These are phyloP conservation scores for Mus musculus DNA, from an alignment of 2,113 vertebrate genomes.

Conservation along the genomic window DNA sequence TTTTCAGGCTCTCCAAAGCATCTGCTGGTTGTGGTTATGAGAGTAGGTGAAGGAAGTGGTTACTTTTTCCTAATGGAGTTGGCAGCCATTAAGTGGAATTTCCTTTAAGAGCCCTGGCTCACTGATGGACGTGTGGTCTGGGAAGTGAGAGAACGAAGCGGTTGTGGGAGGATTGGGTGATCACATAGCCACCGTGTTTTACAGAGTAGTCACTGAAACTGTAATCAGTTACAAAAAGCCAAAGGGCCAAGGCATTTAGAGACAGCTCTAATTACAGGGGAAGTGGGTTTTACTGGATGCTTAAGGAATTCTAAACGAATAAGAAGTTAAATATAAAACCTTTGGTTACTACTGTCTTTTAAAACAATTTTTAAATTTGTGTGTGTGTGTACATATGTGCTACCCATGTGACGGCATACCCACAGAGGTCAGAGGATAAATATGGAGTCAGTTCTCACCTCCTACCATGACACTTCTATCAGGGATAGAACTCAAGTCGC, in stretches of 20 bases:
- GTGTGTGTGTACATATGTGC: too few species aligned
- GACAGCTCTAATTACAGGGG: neutral
- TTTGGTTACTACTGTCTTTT: neutral
- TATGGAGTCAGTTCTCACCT: neutral
- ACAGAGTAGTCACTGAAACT: neutral
- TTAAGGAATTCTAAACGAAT: neutral
- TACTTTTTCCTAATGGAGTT: neutral
- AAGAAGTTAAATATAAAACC: neutral
- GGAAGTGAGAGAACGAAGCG: neutral
- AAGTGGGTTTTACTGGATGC: neutral
- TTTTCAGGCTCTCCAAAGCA: neutral
- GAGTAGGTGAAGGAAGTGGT: neutral
- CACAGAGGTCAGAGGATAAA: neutral
- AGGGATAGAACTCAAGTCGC: neutral
- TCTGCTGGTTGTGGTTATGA: neutral
- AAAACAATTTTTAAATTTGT: neutral
- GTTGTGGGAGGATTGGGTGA: neutral
- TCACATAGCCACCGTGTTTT: neutral
- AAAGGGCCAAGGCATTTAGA: neutral
- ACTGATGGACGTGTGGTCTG: neutral
- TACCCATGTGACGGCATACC: neutral
- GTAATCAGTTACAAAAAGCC: neutral
- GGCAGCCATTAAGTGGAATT: neutral
- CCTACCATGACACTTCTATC: neutral
- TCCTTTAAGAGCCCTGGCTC: neutral